Base-by-base conservation (phyloP, 2,113 vertebrate species). In the Synchiropus splendidus region DNA sequence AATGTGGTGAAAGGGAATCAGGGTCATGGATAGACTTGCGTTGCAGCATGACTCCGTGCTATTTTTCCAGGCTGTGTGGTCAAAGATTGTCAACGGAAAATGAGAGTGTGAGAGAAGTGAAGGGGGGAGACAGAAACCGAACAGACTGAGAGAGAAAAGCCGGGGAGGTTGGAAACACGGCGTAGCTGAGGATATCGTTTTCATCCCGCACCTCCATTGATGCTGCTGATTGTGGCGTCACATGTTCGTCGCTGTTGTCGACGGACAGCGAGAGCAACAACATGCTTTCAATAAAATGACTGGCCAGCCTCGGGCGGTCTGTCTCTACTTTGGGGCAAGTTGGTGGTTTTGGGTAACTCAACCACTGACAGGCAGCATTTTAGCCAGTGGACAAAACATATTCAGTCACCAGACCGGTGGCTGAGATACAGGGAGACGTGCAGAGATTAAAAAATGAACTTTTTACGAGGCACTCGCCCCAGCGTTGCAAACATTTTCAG, bases 61-160 rank as follows among this genome's bases (percentile, higher is more conserved):
- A 80, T 84, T 85, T 87, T 87, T 86, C 85, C 84, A 85, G 77
- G 67, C 74, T 77, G 74, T 81, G 80, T 82, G 80, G 80, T 82
- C 80, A 80, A 78, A 77, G 76, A 64, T 78, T 75, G 76, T 79
- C 75, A 74, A 78, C 77, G 77, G 77, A 81, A 79, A 81, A 77
- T 74, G 80, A 69, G 69, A 58, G 72, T 68, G 67, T 42, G 30
- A 72, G 63, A 74, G 63, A 70, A 66, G 46, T 64, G 45, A 44
- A 52, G 70, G 64, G 45, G 64, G 64, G 52, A 49, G 42, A 64
- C 58, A 48, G 64, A n/a, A 78, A 65, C 61, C 51, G 55, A 60
- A 36, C 16, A 63, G 57, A 58, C 51, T 18, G 48, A 47, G 10
- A 16, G 35, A 6, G 32, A 30, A 41, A 39, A 39, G 31, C 16